Evolutionary conservation across 2,888 invertebrate genomes (phyloP), one percentile per base, ranked within the genome.

Genomic region (Autographa pulchrina): DNA sequence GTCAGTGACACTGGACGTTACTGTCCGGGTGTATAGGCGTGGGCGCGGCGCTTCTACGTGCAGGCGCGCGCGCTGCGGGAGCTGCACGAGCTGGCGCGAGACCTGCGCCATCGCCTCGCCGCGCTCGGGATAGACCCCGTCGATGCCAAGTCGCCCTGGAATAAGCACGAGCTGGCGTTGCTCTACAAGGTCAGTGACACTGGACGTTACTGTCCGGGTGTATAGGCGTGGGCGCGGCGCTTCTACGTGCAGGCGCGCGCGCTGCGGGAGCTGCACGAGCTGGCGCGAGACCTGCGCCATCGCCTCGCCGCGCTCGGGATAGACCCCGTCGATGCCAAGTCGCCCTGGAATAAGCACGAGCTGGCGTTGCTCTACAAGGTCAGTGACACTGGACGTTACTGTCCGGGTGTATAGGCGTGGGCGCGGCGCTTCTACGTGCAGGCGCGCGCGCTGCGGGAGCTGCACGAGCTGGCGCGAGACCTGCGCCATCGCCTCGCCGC

Each of bases 61-160:
- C 98, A 98, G 85, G 89, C 97, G 59, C 96, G 97, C n/a, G 96
- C 97, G 0, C 91, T 99, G 65, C 96, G 96, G 8, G 98, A 98
- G 87, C 97, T 98, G 89, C 96, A 97, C 83, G 96, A 97, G 32
- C 90, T 99, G 70, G 96, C 98, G 1, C 91, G 94, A 0, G 99
- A 99, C 80, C 91, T 99, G 59, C 96, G 96, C 16, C 73, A 85
- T 31, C 96, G 98, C 0, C 95, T 99, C 7, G 87, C 93, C 1
- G 69, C 86, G 0, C 90, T 97, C 72, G 97, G 97, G 65, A 97
- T 98, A 60, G 96, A 95, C 59, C 93, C 96, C 58, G 92, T 95
- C 6, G 90, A 90, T 0, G 96, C 81, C 0, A 73, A 80, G 61
- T 89, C 92, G 65, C 92, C 93, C 1, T 96, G 96, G 95, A 86